Percentiles rank a stretch among this genome's conserved stretches.
Conservation (phyloP, 2,113 vertebrate species). For the Myiozetetes cayanensis region DNA sequence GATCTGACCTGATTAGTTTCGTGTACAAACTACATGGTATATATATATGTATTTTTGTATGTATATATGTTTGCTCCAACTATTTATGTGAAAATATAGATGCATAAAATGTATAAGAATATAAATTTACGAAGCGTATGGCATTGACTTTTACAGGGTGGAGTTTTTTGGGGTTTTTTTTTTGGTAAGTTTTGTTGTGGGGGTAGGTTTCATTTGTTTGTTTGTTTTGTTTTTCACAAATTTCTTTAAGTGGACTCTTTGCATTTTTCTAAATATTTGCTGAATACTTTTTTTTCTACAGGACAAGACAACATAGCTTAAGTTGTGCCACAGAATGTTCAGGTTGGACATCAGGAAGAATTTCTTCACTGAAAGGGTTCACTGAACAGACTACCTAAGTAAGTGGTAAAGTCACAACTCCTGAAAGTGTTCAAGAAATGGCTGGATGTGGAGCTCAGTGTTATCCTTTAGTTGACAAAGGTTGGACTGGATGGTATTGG, state of each 20-base stretch:
- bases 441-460: too few relatives aligned
- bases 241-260: neutral
- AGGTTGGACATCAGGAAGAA: neutral
- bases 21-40: neutral
- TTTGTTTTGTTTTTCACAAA: too few relatives aligned
- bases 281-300: neutral
- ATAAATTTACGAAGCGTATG: neutral
- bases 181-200: too few relatives aligned
- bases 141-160: neutral
- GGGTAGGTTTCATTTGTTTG: too few relatives aligned
- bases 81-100: neutral
- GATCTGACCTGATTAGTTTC: neutral
- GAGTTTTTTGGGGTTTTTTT: too few relatives aligned
- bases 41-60: too few relatives aligned
- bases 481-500: neutral
- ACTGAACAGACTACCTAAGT: neutral
- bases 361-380: neutral
- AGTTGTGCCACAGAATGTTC: neutral
- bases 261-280: neutral
- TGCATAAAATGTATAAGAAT: neutral
- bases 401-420: neutral
- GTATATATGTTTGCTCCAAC: neutral
- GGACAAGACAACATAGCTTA: neutral
- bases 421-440: neutral
- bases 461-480: neutral